Evolutionary conservation across 1,140 invertebrate genomes (phyloP).

Genomic region (Sesamia nonagrioides): DNA sequence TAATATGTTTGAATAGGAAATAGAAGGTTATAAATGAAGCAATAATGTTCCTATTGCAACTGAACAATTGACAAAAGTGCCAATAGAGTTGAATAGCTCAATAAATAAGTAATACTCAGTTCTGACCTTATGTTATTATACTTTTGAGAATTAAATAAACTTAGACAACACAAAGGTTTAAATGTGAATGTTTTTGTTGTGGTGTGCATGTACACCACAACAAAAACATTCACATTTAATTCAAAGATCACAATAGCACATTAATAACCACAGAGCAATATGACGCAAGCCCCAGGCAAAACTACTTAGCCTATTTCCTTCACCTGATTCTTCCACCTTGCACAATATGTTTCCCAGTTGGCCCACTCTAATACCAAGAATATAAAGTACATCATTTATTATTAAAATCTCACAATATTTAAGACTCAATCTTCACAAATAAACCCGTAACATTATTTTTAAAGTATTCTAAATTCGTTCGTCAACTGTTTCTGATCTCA

Average conservation of each 20-base stretch:
- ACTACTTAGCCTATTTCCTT: constrained; percentile 7
- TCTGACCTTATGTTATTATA: too few species aligned
- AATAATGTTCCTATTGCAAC: not conserved
- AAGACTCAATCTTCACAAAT: not conserved
- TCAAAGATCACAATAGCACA: constrained; percentile 1
- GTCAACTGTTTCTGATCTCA: constrained; percentile 11
- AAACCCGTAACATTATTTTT: not conserved
- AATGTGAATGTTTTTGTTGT: too few species aligned
- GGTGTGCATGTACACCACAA: not conserved
- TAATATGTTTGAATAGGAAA: constrained; percentile 7
- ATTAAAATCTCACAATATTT: constrained; percentile 4
- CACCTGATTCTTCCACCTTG: constrained; percentile 19
- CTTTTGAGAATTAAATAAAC: too few species aligned
- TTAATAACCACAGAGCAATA: not conserved
- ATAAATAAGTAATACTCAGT: too few species aligned
- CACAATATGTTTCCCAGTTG: constrained; percentile 4
- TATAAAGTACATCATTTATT: not conserved
- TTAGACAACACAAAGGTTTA: not conserved
- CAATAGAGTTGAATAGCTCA: not conserved
- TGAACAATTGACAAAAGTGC: not conserved
- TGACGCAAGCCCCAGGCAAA: not conserved
- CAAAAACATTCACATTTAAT: constrained; percentile 5
- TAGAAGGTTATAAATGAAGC: not conserved
- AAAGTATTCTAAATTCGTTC: not conserved
- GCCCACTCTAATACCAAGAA: not conserved